Conservation (phyloP, 2,113 vertebrate genomes). For the Falco punctatus region DNA sequence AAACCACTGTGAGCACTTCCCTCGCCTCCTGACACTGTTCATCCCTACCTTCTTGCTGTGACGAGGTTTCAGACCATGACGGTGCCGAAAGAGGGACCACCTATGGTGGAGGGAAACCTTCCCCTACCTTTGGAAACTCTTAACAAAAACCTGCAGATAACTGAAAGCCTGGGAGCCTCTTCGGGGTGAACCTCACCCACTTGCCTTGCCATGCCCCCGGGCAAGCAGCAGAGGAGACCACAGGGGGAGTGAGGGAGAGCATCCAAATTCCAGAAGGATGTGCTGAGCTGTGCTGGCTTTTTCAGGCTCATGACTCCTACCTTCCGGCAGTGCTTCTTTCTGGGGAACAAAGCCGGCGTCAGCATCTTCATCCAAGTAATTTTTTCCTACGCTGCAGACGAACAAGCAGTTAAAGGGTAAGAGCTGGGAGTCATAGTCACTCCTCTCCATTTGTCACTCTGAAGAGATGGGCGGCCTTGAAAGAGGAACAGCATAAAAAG, state of each 20-base stretch:
- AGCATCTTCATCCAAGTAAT: neutral
- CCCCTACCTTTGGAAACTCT: neutral
- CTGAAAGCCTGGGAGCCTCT: neutral
- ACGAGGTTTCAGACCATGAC: neutral
- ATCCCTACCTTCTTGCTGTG: neutral
- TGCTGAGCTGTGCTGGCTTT: neutral
- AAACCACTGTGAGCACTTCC: neutral
- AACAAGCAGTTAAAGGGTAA: neutral
- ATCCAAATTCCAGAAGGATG: neutral
- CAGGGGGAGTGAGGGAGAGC: neutral
- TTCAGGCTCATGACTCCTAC: slow-evolving; percentile 18
- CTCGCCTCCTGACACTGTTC: neutral
- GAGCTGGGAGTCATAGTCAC: neutral
- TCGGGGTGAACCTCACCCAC: neutral
- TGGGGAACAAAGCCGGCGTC: neutral
- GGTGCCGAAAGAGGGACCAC: neutral
- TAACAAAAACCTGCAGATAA: neutral
- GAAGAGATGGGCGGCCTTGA: neutral
- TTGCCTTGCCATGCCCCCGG: neutral
- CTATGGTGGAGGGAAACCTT: neutral
- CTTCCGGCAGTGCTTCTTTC: neutral
- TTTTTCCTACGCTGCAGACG: neutral
- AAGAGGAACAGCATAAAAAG: neutral
- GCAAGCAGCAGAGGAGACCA: slow-evolving; percentile 2
- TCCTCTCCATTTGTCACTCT: neutral